Evolutionary conservation across 2,888 invertebrate genomes (phyloP).

Genomic region (Hydrotaea diabolus): DNA sequence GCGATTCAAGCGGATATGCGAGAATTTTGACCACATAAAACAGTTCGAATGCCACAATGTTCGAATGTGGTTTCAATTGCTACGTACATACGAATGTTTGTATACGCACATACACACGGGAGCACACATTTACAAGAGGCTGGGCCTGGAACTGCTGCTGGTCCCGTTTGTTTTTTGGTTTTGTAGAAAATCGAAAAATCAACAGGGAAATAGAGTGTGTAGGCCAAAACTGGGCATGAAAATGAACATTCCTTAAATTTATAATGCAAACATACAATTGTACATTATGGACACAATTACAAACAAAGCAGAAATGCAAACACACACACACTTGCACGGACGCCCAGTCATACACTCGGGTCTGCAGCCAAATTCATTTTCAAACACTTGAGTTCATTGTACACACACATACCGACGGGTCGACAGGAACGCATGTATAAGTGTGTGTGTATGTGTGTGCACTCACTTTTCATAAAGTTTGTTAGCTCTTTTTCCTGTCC

Average conservation of each 20-base stretch:
- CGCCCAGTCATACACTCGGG: neutral
- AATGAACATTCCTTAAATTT: constrained; percentile 64
- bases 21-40: constrained; percentile 69
- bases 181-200: constrained; percentile 66
- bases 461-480: constrained; percentile 51
- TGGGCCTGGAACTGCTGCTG: constrained; percentile 31
- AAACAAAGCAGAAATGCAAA: constrained; percentile 25
- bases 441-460: constrained; percentile 36
- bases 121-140: no score
- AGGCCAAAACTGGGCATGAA: constrained; percentile 41
- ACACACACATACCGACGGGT: constrained; percentile 16
- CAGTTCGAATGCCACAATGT: constrained; percentile 70
- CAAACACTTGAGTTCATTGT: constrained; percentile 47
- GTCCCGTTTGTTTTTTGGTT: constrained; percentile 33
- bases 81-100: neutral
- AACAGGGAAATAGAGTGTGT: constrained; percentile 15
- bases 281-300: constrained; percentile 51
- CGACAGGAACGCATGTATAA: neutral
- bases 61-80: constrained; percentile 66
- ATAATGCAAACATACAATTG: constrained; percentile 67
- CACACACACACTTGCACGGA: constrained; percentile 29
- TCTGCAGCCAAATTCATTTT: constrained; percentile 25
- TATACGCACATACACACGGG: neutral
- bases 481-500: constrained; percentile 25
- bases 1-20: constrained; percentile 57